Conservation (phyloP, 1,140 invertebrate genomes). For the Saccostrea echinata region DNA sequence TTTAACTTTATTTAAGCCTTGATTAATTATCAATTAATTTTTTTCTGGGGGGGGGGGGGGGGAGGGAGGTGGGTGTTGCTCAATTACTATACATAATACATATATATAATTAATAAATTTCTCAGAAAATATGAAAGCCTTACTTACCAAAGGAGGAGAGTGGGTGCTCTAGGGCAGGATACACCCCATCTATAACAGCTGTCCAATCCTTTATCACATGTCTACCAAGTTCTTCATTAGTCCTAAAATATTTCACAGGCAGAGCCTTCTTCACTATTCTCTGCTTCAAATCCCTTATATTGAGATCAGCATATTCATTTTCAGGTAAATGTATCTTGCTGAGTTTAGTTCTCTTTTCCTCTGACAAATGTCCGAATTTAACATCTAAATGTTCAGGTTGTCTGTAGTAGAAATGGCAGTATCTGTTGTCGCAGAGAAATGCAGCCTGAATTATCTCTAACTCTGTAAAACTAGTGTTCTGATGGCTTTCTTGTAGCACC, state of each 20-base stretch:
- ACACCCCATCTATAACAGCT: conserved; percentile 73
- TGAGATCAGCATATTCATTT: conserved; percentile 72
- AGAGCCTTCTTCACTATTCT: conserved; percentile 77
- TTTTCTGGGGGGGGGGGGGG: too few relatives aligned
- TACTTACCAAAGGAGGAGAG: conserved; percentile 45
- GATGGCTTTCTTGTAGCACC: conserved; percentile 72
- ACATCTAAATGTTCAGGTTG: conserved; percentile 76
- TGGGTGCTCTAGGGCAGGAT: conserved; percentile 66
- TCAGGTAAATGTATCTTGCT: conserved; percentile 64
- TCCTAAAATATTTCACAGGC: conserved; percentile 76
- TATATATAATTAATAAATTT: too few relatives aligned
- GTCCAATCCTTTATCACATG: conserved; percentile 76
- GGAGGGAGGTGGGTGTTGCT: too few relatives aligned
- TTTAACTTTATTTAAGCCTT: too few relatives aligned
- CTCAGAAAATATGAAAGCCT: not conserved
- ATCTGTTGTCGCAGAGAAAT: conserved; percentile 68
- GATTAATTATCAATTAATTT: too few relatives aligned
- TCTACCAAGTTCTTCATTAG: conserved; percentile 71
- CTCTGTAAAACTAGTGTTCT: conserved; percentile 75
- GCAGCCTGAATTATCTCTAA: conserved; percentile 77
- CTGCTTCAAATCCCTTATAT: conserved; percentile 74
- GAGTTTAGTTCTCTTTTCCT: conserved; percentile 57
- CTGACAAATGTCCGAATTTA: conserved; percentile 65
- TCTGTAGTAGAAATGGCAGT: conserved; percentile 76
- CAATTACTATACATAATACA: too few relatives aligned